Conservation (phyloP, 2,113 vertebrate species). For the Thunnus maccoyii region DNA sequence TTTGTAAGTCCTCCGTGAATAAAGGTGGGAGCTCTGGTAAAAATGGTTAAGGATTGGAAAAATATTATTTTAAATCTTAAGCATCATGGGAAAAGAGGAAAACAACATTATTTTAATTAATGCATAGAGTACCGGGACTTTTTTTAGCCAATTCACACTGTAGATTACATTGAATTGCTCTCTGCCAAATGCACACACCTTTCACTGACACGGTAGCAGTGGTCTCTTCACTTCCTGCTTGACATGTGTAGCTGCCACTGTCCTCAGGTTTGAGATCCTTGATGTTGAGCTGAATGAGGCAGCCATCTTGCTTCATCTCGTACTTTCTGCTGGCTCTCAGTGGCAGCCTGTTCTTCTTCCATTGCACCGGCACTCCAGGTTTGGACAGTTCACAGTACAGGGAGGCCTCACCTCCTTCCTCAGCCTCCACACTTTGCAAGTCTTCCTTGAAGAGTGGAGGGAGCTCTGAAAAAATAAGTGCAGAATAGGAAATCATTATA, state of each 20-base stretch:
- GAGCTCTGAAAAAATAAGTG: slow-evolving; percentile 14
- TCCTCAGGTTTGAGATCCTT: slow-evolving; percentile 70
- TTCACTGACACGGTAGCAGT: slow-evolving; percentile 77
- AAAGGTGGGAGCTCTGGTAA: background rate
- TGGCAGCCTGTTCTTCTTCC: no score
- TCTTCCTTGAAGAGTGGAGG: slow-evolving; percentile 76
- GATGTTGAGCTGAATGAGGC: slow-evolving; percentile 63
- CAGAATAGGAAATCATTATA: no score
- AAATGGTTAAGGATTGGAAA: background rate
- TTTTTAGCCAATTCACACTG: no score
- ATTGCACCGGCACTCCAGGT: no score
- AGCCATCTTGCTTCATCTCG: slow-evolving; percentile 81
- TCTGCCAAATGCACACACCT: slow-evolving; percentile 78
- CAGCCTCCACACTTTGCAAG: slow-evolving; percentile 79
- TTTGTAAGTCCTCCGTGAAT: slow-evolving; percentile 25
- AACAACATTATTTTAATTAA: no score
- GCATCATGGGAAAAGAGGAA: no score
- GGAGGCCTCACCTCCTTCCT: slow-evolving; percentile 74
- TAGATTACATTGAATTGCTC: no score
- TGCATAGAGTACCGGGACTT: no score
- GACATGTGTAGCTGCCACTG: slow-evolving; percentile 66
- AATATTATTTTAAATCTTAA: no score
- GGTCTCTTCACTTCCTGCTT: slow-evolving; percentile 54
- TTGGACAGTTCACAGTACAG: no score
- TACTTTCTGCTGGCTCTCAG: slow-evolving; percentile 40